These are phyloP conservation scores for Microctenopoma lineatum DNA, from an alignment of 2,797 vertebrate species.

Conservation along the genomic window DNA sequence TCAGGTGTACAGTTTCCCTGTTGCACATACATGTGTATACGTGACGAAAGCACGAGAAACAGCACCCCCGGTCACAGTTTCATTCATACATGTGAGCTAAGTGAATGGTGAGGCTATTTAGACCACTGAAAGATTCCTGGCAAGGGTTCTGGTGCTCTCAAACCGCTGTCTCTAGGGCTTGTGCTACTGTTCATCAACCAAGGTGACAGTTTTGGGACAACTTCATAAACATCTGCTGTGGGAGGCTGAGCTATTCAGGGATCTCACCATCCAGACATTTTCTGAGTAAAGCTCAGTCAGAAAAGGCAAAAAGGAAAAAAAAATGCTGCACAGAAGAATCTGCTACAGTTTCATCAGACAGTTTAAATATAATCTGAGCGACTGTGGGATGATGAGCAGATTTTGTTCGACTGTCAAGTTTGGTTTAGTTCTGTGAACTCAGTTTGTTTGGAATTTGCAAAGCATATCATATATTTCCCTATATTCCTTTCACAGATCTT, in stretches of 20 bases:
- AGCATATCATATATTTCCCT: slow-evolving; percentile 37
- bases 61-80: not conserved
- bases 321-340: slow-evolving; percentile 19
- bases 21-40: too few species aligned
- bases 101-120: slow-evolving; percentile 8
- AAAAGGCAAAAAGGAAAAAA: slow-evolving; percentile 25
- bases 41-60: slow-evolving; percentile 50
- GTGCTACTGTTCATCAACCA: slow-evolving; percentile 52
- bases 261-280: slow-evolving; percentile 56
- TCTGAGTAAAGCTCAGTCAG: slow-evolving; percentile 67
- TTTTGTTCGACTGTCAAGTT: slow-evolving; percentile 64
- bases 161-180: slow-evolving; percentile 35
- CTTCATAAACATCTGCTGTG: slow-evolving; percentile 65
- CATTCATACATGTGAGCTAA: slow-evolving; percentile 22
- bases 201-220: slow-evolving; percentile 69
- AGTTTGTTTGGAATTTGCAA: slow-evolving; percentile 51
- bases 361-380: slow-evolving; percentile 51
- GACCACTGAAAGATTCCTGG: slow-evolving; percentile 27
- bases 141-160: slow-evolving; percentile 23
- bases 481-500: slow-evolving; percentile 40
- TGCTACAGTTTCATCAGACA: slow-evolving; percentile 52
- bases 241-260: slow-evolving; percentile 56
- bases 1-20: too few species aligned
- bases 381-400: slow-evolving; percentile 40
- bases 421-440: slow-evolving; percentile 44